A percentile compares a stretch with the other conserved stretches of the same genome.
phyloP scores from a whole-genome alignment of 2,113 vertebrate species.

The Zosterops lateralis region DNA sequence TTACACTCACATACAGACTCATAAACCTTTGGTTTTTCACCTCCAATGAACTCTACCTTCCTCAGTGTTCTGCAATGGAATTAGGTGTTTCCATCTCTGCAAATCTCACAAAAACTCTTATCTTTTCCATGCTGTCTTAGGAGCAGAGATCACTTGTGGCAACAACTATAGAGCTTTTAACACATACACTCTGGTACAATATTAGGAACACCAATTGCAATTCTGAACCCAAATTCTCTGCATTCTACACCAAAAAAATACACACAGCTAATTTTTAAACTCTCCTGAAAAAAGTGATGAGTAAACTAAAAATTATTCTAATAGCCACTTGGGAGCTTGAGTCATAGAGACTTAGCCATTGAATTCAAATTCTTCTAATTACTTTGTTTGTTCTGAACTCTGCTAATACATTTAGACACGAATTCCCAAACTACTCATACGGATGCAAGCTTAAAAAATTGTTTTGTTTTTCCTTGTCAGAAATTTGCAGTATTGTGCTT shows the following conservation, averaged over 20 bases:
- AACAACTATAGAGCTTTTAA: not conserved
- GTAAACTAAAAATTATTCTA: not conserved
- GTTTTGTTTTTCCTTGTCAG: not conserved
- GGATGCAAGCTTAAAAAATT: not conserved
- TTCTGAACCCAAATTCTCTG: not conserved
- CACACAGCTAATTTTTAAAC: not conserved
- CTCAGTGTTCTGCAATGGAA: not conserved
- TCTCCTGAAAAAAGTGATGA: not conserved
- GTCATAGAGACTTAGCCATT: not conserved
- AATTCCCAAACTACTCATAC: not conserved
- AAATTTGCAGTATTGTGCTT: not conserved
- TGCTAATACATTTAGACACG: not conserved
- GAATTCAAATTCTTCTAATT: not conserved
- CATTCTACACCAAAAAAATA: not conserved
- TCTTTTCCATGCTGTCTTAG: not conserved
- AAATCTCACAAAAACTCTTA: not conserved
- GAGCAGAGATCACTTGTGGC: not conserved
- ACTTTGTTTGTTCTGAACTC: not conserved
- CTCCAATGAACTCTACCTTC: not conserved
- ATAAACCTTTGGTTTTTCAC: not conserved
- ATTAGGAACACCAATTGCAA: not conserved
- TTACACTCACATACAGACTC: not conserved
- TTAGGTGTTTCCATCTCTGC: not conserved
- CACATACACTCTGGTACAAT: not conserved
- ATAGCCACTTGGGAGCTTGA: not conserved